These are phyloP conservation scores for Anastatus disparis DNA, from an alignment of 1,140 invertebrate genomes.

Conservation along the genomic window DNA sequence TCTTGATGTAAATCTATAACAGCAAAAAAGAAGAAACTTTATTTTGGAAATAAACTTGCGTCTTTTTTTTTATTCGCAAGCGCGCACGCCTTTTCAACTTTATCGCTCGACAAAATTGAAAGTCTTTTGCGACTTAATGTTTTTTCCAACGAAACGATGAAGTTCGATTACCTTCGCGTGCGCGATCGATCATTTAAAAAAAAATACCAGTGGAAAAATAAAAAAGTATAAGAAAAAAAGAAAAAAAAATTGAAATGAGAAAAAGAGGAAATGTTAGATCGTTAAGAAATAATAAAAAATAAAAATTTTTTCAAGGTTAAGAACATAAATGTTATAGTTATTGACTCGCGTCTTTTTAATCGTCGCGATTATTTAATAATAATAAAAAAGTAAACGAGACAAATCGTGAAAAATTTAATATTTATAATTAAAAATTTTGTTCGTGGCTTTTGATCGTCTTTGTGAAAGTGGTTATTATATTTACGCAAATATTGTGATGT, in stretches of 20 bases:
- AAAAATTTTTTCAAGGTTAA: conserved; percentile 19
- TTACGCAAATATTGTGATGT: conserved; percentile 53
- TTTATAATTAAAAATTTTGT: conserved; percentile 41
- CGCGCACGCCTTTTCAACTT: no score
- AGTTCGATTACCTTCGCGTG: no score
- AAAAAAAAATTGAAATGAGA: no score
- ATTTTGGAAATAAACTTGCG: no score
- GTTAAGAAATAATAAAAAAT: conserved; percentile 2
- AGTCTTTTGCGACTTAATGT: not conserved
- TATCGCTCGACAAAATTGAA: conserved; percentile 8
- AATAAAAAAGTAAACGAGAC: not conserved
- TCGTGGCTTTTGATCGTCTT: conserved; percentile 52
- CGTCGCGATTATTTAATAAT: conserved; percentile 13
- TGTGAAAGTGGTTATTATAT: conserved; percentile 54
- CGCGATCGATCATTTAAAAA: no score
- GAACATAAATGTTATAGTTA: conserved; percentile 32
- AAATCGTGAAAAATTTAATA: conserved; percentile 18
- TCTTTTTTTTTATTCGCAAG: no score
- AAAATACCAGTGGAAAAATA: no score
- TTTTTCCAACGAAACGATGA: not conserved
- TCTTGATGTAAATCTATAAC: not conserved
- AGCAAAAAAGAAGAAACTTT: no score
- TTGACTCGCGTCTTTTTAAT: conserved; percentile 29
- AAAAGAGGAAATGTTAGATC: not conserved
- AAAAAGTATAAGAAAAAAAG: no score